Conservation (phyloP, 2,797 vertebrate genomes). For the Gila robusta region DNA sequence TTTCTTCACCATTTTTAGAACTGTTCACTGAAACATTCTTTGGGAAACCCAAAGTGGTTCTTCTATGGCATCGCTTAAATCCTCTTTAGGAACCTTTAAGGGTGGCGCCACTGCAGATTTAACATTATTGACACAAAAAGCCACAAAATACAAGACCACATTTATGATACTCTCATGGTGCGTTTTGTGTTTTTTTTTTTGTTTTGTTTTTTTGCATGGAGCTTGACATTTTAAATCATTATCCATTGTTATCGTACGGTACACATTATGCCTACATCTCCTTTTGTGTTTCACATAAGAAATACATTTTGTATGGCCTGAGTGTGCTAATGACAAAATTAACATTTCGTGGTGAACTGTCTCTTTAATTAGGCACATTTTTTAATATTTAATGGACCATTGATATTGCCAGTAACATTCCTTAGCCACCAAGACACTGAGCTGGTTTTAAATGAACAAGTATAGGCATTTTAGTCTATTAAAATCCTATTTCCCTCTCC, state of each 20-base stretch:
- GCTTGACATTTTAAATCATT: not conserved
- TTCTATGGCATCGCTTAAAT: no score
- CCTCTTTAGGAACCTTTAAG: not conserved
- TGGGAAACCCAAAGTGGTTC: not conserved
- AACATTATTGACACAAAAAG: not conserved
- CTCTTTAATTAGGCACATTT: not conserved
- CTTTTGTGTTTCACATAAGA: not conserved
- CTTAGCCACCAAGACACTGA: not conserved
- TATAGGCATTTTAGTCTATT: conserved; percentile 23
- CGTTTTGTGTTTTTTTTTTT: no score
- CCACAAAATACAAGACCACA: not conserved
- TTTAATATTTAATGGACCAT: conserved; percentile 1
- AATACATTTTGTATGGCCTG: not conserved
- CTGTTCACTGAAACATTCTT: not conserved
- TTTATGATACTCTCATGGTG: not conserved
- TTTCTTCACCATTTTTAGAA: not conserved
- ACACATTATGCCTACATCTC: not conserved
- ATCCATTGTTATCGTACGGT: not conserved
- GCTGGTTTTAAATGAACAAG: conserved; percentile 27
- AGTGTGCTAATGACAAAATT: conserved; percentile 12
- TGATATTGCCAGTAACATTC: conserved; percentile 18
- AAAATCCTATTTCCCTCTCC: not conserved
- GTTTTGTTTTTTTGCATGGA: no score
- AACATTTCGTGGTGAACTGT: not conserved
- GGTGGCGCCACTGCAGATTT: not conserved